Percentiles rank a stretch among this genome's conserved stretches.
Conservation (phyloP, 2,113 vertebrate species). For the Ictalurus punctatus region DNA sequence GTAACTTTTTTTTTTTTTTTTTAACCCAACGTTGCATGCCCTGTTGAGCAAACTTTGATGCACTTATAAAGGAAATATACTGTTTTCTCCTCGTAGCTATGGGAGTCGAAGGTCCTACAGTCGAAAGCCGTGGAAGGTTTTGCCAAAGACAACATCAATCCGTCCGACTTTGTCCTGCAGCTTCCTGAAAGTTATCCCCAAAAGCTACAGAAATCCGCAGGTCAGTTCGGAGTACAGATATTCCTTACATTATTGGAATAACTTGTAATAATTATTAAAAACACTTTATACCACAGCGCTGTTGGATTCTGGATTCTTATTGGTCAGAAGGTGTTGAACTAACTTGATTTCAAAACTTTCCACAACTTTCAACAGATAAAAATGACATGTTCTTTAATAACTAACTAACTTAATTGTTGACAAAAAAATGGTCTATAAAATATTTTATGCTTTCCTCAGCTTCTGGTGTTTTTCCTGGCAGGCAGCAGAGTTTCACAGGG, state of each 20-base stretch:
- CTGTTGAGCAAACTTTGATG: background rate
- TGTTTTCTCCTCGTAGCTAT: constrained; percentile 74
- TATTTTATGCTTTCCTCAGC: constrained; percentile 51
- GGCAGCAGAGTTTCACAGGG: constrained; percentile 72
- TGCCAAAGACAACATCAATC: constrained; percentile 71
- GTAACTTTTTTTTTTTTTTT: too few species aligned
- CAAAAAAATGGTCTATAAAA: background rate
- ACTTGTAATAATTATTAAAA: background rate
- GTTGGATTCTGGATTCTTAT: background rate
- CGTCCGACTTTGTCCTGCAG: constrained; percentile 80
- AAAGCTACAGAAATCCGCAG: constrained; percentile 74
- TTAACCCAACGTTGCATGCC: too few species aligned
- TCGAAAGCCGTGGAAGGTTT: constrained; percentile 93
- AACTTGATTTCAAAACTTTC: background rate
- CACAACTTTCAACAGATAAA: background rate
- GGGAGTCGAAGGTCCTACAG: constrained; percentile 92
- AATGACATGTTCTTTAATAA: background rate
- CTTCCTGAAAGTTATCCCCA: constrained; percentile 75
- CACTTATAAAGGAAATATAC: background rate
- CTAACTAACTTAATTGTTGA: background rate
- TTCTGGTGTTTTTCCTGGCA: constrained; percentile 76
- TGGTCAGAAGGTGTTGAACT: background rate
- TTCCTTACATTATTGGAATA: background rate
- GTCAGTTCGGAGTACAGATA: constrained; percentile 57
- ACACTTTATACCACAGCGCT: background rate